Conservation (phyloP, 2,113 vertebrate species). For the Rhinogobius similis region DNA sequence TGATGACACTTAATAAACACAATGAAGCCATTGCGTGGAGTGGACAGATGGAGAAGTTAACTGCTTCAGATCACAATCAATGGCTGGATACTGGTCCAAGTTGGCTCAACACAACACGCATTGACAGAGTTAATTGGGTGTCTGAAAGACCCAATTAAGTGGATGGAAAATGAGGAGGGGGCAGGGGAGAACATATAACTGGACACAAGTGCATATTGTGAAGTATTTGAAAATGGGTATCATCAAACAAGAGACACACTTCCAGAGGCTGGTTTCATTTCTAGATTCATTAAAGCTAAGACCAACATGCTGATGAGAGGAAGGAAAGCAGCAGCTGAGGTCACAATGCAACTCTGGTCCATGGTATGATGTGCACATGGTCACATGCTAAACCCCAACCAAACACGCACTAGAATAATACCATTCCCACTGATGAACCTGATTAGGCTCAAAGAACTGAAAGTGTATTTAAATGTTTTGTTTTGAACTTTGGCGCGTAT, state of each 20-base stretch:
- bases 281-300: constrained; percentile 57
- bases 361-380: constrained; percentile 9
- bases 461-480: too few relatives aligned
- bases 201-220: constrained; percentile 76
- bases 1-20: constrained; percentile 24
- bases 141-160: constrained; percentile 79
- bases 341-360: constrained; percentile 47
- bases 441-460: too few relatives aligned
- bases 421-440: too few relatives aligned
- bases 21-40: constrained; percentile 23
- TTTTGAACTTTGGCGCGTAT: too few relatives aligned
- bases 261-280: constrained; percentile 64
- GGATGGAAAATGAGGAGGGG: constrained; percentile 57
- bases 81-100: constrained; percentile 52
- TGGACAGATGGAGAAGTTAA: constrained; percentile 71
- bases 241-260: constrained; percentile 75
- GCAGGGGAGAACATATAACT: constrained; percentile 61
- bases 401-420: constrained; percentile 31
- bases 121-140: constrained; percentile 78
- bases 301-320: constrained; percentile 68
- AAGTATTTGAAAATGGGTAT: constrained; percentile 66
- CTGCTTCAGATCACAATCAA: constrained; percentile 65
- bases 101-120: constrained; percentile 55
- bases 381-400: constrained; percentile 37
- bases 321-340: constrained; percentile 67